A percentile compares a stretch with the other conserved stretches of the same genome.
phyloP scores from a whole-genome alignment of 2,888 invertebrate species.

The Oscheius sp. region DNA sequence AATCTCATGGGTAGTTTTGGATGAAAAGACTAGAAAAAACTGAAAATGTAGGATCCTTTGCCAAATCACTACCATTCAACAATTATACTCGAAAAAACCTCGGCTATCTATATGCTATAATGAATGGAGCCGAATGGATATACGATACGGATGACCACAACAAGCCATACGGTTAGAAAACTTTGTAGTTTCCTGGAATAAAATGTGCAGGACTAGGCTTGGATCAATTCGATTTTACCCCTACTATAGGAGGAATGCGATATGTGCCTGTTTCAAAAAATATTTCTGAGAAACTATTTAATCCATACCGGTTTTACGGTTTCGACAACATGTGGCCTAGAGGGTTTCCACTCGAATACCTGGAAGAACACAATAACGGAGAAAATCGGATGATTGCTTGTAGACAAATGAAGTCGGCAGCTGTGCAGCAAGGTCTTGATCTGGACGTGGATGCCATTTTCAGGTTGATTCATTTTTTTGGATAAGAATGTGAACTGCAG shows the following conservation, averaged over 20 bases:
- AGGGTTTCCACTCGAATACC: slow-evolving; percentile 51
- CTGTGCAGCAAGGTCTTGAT: slow-evolving; percentile 36
- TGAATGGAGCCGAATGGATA: slow-evolving; percentile 38
- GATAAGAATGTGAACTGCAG: neutral
- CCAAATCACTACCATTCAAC: neutral
- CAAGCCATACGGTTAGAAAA: slow-evolving; percentile 11
- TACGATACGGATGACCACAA: slow-evolving; percentile 42
- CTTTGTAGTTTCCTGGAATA: too few relatives aligned
- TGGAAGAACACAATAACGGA: slow-evolving; percentile 22
- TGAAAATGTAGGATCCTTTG: neutral
- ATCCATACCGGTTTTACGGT: slow-evolving; percentile 52
- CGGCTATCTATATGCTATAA: slow-evolving; percentile 39
- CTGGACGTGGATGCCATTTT: slow-evolving; percentile 55
- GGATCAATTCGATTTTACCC: slow-evolving; percentile 44
- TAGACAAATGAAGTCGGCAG: slow-evolving; percentile 8
- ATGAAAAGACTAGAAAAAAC: too few relatives aligned
- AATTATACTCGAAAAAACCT: slow-evolving; percentile 35
- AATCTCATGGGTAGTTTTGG: neutral
- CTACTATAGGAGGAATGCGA: slow-evolving; percentile 31
- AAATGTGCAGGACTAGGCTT: slow-evolving; percentile 40
- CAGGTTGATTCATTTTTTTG: slow-evolving; percentile 24
- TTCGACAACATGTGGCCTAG: slow-evolving; percentile 50
- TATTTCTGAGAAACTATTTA: slow-evolving; percentile 40
- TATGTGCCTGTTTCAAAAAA: neutral
- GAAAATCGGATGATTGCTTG: slow-evolving; percentile 13